Evolutionary conservation across 2,113 vertebrate species (phyloP).

Genomic region (Andinoacara biseriatus): DNA sequence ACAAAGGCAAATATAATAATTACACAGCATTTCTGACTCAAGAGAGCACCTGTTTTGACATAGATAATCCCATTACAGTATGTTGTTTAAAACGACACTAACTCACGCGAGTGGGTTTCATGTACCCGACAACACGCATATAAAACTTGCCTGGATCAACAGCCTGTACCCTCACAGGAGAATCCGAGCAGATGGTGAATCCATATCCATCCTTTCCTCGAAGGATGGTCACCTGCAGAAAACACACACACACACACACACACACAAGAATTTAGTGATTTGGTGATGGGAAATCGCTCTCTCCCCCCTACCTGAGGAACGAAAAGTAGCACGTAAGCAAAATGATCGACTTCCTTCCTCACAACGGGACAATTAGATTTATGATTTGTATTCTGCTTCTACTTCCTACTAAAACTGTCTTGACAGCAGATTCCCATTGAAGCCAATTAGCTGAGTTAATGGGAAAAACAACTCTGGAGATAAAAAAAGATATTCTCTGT

Average conservation of each 20-base stretch:
- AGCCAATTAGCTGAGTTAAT: conserved; percentile 51
- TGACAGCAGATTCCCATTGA: conserved; percentile 57
- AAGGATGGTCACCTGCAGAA: conserved; percentile 89
- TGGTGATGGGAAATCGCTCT: neutral
- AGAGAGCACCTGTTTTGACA: neutral
- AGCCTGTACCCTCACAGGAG: conserved; percentile 93
- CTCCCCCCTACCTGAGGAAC: conserved; percentile 2
- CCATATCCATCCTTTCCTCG: conserved; percentile 93
- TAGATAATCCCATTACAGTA: neutral
- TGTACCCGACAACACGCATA: neutral
- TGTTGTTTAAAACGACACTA: neutral
- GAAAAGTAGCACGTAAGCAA: conserved; percentile 40
- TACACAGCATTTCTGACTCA: neutral
- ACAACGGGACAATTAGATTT: conserved; percentile 38
- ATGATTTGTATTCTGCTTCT: conserved; percentile 47
- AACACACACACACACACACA: neutral
- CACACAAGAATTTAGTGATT: conserved; percentile 1
- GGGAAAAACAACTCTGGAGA: conserved; percentile 44
- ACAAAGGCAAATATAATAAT: neutral
- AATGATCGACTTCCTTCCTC: conserved; percentile 53
- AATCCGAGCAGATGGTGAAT: conserved; percentile 97
- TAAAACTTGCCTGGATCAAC: conserved; percentile 90
- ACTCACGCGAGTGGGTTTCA: neutral
- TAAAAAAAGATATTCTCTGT: neutral
- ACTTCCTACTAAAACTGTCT: conserved; percentile 60